Conservation (phyloP, 2,888 invertebrate species). For the Polietes domitor region DNA sequence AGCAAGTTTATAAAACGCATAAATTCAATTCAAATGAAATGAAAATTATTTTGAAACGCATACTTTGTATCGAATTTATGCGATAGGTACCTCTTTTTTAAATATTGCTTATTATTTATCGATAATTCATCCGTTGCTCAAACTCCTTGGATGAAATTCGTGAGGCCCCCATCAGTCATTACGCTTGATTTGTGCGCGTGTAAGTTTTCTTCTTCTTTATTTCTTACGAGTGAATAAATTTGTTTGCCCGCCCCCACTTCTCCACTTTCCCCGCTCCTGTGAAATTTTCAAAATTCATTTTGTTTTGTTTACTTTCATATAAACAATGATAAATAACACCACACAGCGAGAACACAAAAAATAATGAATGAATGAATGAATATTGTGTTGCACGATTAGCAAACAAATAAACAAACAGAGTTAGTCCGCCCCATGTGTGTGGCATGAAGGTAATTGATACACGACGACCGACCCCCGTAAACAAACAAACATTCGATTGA, state of each 20-base stretch:
- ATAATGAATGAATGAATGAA: slow-evolving; percentile 3
- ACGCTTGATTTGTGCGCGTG: background rate
- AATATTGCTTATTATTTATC: background rate
- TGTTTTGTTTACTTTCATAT: slow-evolving; percentile 23
- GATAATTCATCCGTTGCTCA: background rate
- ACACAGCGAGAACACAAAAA: background rate
- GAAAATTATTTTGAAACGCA: background rate
- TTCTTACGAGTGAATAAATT: background rate
- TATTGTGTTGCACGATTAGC: slow-evolving; percentile 36
- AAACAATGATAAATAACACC: slow-evolving; percentile 3
- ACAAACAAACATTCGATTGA: background rate
- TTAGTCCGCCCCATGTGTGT: slow-evolving; percentile 42
- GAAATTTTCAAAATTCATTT: background rate
- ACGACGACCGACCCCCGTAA: background rate
- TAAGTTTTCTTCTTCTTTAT: slow-evolving; percentile 4
- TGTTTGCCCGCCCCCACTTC: too few relatives aligned
- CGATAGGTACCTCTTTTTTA: background rate
- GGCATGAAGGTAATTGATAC: slow-evolving; percentile 40
- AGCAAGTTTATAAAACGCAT: too few relatives aligned
- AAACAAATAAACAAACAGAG: slow-evolving; percentile 27
- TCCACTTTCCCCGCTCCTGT: background rate
- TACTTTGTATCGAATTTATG: slow-evolving; percentile 8
- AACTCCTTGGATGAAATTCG: too few relatives aligned
- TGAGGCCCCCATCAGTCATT: too few relatives aligned
- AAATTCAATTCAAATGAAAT: slow-evolving; percentile 2